A percentile compares a stretch with the other conserved stretches of the same genome.
Conservation (phyloP, 2,113 vertebrate species). For the Scopus umbretta region DNA sequence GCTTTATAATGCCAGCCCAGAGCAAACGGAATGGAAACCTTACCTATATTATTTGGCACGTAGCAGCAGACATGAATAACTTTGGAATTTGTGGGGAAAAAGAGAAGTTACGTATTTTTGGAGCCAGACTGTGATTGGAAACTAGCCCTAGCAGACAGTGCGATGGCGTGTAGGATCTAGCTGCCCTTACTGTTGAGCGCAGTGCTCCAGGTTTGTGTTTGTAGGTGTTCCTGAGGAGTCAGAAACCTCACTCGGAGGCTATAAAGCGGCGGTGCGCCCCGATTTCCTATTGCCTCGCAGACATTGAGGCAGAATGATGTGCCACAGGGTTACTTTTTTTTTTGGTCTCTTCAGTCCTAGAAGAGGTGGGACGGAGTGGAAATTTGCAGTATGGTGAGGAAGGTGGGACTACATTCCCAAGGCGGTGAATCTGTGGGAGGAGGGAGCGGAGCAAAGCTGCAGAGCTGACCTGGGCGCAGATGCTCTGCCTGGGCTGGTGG, state of each 20-base stretch:
- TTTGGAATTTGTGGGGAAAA: neutral
- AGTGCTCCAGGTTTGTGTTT: neutral
- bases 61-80: neutral
- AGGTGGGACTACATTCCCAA: neutral
- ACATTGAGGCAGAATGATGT: rapidly evolving
- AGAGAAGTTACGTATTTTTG: neutral
- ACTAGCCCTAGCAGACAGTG: neutral
- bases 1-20: neutral
- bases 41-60: neutral
- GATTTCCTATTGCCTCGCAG: neutral
- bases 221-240: neutral
- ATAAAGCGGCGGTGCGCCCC: rapidly evolving
- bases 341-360: neutral
- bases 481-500: neutral
- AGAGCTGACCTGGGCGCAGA: neutral
- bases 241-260: neutral
- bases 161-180: neutral
- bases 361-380: neutral
- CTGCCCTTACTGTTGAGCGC: neutral
- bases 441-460: rapidly evolving
- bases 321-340: neutral
- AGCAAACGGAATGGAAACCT: slow-evolving; percentile 26
- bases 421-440: neutral
- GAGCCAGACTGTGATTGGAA: neutral
- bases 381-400: neutral